Percentiles rank a stretch among this genome's conserved stretches.
Evolutionary conservation across 2,113 vertebrate genomes (phyloP).

Genomic region (Aegithalos caudatus): DNA sequence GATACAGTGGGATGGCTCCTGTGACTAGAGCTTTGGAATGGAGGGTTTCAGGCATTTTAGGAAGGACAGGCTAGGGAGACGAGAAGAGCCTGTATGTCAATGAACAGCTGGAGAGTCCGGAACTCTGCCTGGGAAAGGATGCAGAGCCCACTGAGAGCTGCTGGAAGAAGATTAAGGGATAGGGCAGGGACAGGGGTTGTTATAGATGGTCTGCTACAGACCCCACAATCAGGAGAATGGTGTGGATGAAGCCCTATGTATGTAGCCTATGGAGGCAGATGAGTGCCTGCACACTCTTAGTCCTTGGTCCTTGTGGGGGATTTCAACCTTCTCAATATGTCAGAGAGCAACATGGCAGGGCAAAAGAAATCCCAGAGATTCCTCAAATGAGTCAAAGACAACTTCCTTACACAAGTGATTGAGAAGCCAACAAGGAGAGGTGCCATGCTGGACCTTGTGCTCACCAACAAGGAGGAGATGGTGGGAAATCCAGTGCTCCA

Average conservation of each 20-base stretch:
- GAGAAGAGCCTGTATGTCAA: neutral
- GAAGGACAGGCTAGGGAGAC: neutral
- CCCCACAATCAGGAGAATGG: no score
- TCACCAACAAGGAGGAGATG: neutral
- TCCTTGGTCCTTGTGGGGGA: neutral
- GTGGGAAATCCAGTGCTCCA: neutral
- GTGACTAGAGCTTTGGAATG: neutral
- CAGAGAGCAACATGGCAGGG: rapidly evolving
- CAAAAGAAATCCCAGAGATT: neutral
- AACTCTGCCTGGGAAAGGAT: neutral
- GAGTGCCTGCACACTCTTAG: neutral
- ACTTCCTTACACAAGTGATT: no score
- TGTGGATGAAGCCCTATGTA: neutral
- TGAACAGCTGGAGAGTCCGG: neutral
- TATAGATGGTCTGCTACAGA: neutral
- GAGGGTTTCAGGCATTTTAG: neutral
- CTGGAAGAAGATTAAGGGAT: neutral
- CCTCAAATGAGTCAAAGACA: neutral
- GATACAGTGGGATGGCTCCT: neutral
- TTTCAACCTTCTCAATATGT: rapidly evolving
- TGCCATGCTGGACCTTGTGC: neutral
- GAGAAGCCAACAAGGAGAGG: no score
- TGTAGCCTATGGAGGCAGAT: neutral
- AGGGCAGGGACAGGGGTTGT: neutral
- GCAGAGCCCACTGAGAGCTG: neutral